These are phyloP conservation scores for Limnephilus lunatus DNA, from an alignment of 2,888 invertebrate genomes.

Conservation along the genomic window DNA sequence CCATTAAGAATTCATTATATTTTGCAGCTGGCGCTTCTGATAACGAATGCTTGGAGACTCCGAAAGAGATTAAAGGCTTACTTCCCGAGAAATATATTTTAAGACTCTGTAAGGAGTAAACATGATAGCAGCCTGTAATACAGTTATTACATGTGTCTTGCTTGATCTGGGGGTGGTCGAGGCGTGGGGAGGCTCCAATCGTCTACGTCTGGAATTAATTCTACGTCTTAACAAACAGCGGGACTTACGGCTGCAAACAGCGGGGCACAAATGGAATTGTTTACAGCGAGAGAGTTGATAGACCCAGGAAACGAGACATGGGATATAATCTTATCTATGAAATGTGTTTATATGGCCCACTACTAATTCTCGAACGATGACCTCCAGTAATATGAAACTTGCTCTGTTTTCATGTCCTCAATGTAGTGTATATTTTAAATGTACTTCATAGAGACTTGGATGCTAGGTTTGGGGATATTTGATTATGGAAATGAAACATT, in stretches of 20 bases:
- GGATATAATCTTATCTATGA: too few species aligned
- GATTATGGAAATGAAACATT: too few species aligned
- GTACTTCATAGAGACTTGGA: too few species aligned
- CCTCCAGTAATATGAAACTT: too few species aligned
- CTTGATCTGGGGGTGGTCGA: neutral
- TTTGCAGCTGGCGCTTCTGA: neutral
- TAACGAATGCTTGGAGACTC: constrained; percentile 8
- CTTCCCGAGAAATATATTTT: constrained; percentile 7
- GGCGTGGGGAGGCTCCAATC: neutral
- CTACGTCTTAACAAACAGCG: constrained; percentile 32
- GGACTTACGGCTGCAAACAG: constrained; percentile 20
- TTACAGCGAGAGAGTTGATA: neutral
- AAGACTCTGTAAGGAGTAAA: constrained; percentile 2
- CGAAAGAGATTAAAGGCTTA: neutral
- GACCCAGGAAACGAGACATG: neutral
- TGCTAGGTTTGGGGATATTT: too few species aligned
- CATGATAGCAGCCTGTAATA: constrained; percentile 18
- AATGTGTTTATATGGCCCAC: too few species aligned
- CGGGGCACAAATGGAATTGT: neutral
- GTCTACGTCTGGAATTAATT: constrained; percentile 39
- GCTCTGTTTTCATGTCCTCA: too few species aligned
- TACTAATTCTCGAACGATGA: too few species aligned
- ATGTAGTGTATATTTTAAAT: too few species aligned
- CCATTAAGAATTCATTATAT: neutral
- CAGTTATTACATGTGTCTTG: constrained; percentile 27